phyloP scores from a whole-genome alignment of 2,797 vertebrate genomes.

The Phalloptychus januarius region DNA sequence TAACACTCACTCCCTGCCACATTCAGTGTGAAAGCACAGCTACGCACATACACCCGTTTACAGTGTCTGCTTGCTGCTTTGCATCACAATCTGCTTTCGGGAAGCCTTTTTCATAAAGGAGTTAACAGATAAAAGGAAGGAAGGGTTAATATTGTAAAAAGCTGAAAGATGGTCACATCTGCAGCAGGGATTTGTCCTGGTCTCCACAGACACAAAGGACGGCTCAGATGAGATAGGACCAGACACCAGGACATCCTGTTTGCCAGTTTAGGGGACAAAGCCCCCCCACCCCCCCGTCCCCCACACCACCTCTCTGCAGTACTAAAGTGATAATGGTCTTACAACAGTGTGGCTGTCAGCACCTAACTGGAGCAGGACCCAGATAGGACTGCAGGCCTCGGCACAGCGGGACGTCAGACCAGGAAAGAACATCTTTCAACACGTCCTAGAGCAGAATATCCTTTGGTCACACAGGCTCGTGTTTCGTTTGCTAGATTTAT shows the following conservation, averaged over 20 bases:
- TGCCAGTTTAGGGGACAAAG: slow-evolving; percentile 74
- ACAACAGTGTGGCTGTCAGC: slow-evolving; percentile 68
- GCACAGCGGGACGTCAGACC: slow-evolving; percentile 26
- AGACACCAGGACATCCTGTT: slow-evolving; percentile 84
- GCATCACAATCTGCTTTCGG: slow-evolving; percentile 41
- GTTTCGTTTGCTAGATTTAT: slow-evolving; percentile 52
- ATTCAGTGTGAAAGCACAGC: slow-evolving; percentile 16
- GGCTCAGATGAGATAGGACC: slow-evolving; percentile 51
- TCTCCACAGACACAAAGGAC: slow-evolving; percentile 60
- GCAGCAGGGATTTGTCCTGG: slow-evolving; percentile 71
- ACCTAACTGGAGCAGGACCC: slow-evolving; percentile 50
- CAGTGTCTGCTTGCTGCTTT: slow-evolving; percentile 32
- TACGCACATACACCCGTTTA: slow-evolving; percentile 1
- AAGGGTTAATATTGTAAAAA: slow-evolving; percentile 43
- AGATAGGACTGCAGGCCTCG: slow-evolving; percentile 39
- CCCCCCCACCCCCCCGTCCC: background rate
- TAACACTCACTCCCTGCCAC: slow-evolving; percentile 37
- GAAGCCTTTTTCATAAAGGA: slow-evolving; percentile 43
- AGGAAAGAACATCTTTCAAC: slow-evolving; percentile 62
- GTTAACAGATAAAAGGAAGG: slow-evolving; percentile 53
- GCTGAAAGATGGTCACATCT: slow-evolving; percentile 72
- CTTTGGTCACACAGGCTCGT: slow-evolving; percentile 41
- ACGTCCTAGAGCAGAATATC: slow-evolving; percentile 58
- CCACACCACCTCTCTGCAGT: slow-evolving; percentile 14
- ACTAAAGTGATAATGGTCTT: slow-evolving; percentile 67